Base-by-base conservation (phyloP, 2,888 invertebrate genomes). In the Ypsolopha scabrella region DNA sequence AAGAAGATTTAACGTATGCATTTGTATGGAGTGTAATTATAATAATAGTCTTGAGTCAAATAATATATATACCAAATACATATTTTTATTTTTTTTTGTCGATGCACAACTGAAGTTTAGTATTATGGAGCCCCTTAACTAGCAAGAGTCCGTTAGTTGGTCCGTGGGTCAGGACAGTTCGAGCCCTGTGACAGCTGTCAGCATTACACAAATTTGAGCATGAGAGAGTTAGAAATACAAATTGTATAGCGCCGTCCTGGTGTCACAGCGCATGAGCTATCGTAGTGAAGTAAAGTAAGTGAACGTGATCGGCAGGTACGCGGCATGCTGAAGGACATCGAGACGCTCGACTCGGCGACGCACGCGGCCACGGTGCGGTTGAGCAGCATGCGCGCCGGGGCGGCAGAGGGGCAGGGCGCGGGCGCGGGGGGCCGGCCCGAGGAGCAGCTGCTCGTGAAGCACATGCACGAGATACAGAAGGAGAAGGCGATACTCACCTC, bases 251-350 rank as follows among this genome's bases (percentile, higher is more conserved):
- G n/a, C n/a, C n/a, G n/a, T n/a, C n/a, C n/a, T n/a, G n/a, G n/a
- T n/a, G n/a, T n/a, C n/a, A n/a, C n/a, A n/a, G n/a, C n/a, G n/a
- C 55, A 87, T 98, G 58, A 89, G 97, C 63, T 38, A 6, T 38
- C 38, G n/a, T 38, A 38, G 6, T 6, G 38, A 10, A 9, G 9
- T 9, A 1, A 11, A 39, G 9, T 39, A 39, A 6, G 6, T 9
- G 9, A 39, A 8, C 8, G 11, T 13, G 6, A 0, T 35, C 11
- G n/a, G 35, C 92, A 96, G 83, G 92, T 97, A n/a, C 90, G 92
- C 56, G 91, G 91, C 54, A 95, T 95, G 24, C 80, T 98, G 55
- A 93, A 92, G 43, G 97, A 97, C 77, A 97, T 98, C 60, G 95
- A 94, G 63, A 95, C 95, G 0, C 83, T 98, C 58, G 97, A 97